Conservation (phyloP, 2,113 vertebrate species). For the Cebus imitator region DNA sequence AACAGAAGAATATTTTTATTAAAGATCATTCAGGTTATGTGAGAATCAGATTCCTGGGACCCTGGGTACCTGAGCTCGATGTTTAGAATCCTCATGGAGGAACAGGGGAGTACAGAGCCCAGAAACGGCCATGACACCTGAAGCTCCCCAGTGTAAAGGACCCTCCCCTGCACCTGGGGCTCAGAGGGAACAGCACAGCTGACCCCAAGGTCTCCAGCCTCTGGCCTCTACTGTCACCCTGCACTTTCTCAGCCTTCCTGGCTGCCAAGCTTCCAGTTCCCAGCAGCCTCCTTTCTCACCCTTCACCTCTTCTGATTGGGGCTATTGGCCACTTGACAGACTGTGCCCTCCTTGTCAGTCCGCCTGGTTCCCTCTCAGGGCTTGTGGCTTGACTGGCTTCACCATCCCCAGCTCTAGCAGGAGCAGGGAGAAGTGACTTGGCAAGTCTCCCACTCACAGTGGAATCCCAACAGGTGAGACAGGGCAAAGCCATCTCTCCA, state of each 20-base stretch:
- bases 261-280: not conserved
- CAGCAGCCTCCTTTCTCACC: not conserved
- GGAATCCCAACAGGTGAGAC: not conserved
- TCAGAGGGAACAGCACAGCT: not conserved
- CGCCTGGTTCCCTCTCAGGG: not conserved
- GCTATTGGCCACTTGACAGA: not conserved
- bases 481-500: not conserved
- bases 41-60: not conserved
- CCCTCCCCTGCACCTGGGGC: not conserved
- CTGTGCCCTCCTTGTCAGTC: not conserved
- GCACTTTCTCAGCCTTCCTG: not conserved
- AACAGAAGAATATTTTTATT: not conserved
- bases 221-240: accelerated
- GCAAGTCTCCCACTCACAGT: not conserved
- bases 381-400: no score
- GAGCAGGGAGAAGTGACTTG: not conserved
- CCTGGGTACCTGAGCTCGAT: not conserved
- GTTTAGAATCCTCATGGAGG: not conserved
- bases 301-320: not conserved
- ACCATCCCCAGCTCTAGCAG: no score
- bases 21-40: not conserved
- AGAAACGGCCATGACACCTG: not conserved
- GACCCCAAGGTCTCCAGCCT: not conserved
- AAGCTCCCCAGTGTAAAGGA: not conserved
- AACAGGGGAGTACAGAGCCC: not conserved